Percentiles rank a stretch among this genome's conserved stretches.
phyloP scores from a whole-genome alignment of 2,888 invertebrate genomes.

The Drosophila fungiperda region DNA sequence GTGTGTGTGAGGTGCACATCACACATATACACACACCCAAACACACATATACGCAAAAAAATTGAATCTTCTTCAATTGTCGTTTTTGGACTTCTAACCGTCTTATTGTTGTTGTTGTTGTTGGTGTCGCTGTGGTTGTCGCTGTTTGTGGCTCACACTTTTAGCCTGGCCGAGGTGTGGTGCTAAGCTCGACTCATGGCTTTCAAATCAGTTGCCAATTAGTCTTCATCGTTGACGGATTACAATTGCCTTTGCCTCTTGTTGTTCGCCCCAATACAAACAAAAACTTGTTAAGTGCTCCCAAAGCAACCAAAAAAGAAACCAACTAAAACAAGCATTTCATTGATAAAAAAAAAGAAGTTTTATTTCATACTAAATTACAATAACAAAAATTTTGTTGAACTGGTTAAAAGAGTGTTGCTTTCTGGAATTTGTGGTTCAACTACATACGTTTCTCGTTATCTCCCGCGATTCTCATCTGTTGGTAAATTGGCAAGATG shows the following conservation, averaged over 20 bases:
- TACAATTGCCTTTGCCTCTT: slow-evolving; percentile 64
- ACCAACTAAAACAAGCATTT: slow-evolving; percentile 62
- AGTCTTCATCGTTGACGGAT: slow-evolving; percentile 83
- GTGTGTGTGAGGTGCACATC: slow-evolving; percentile 44
- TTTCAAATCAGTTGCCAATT: slow-evolving; percentile 84
- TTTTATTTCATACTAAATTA: slow-evolving; percentile 32
- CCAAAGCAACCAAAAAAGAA: slow-evolving; percentile 22
- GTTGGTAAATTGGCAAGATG: slow-evolving; percentile 85
- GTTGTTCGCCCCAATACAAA: slow-evolving; percentile 77
- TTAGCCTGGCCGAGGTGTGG: slow-evolving; percentile 82
- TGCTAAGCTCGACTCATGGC: slow-evolving; percentile 81
- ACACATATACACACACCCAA: slow-evolving; percentile 24
- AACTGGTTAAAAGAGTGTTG: slow-evolving; percentile 17
- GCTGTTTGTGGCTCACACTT: slow-evolving; percentile 39
- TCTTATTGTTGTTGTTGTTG: slow-evolving; percentile 18
- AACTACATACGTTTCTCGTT: slow-evolving; percentile 13
- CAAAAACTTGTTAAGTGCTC: slow-evolving; percentile 71
- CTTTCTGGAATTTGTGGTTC: slow-evolving; percentile 22
- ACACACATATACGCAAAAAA: slow-evolving; percentile 34
- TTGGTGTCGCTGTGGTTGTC: slow-evolving; percentile 19
- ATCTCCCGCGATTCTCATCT: slow-evolving; percentile 53
- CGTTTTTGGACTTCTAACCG: slow-evolving; percentile 62
- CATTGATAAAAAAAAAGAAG: slow-evolving; percentile 69
- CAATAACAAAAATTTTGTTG: slow-evolving; percentile 32
- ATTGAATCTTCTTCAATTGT: slow-evolving; percentile 79